Base-by-base conservation (phyloP, 2,888 invertebrate genomes). In the Drosophila pseudotakahashii region DNA sequence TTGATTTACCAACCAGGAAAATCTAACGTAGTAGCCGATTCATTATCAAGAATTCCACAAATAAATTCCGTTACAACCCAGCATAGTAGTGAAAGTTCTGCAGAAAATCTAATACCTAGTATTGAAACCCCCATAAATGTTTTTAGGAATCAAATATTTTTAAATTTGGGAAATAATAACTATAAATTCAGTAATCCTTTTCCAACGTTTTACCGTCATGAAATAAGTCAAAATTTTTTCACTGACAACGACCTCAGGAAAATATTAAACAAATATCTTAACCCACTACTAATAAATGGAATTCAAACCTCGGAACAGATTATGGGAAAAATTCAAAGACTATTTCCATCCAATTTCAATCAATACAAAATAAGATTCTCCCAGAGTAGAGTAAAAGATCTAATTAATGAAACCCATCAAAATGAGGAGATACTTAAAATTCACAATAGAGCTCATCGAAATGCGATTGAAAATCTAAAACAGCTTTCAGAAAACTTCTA, bases 381-480 rank as follows among this genome's bases (percentile, higher is more conserved):
- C 4, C 55, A 62, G 32, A 39, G 14, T 10, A 50, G 34, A 11
- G 73, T 66, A 1, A 13, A 48, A 44, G 59, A 62, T 4, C 3
- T 74, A 16, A 30, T 10, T 4, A 50, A 7, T 0, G 66, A 70
- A 42, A n/a, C 19, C 2, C 10, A 62, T 7, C 44, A 59, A n/a
- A n/a, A n/a, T n/a, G n/a, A n/a, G n/a, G n/a, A n/a, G n/a, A n/a
- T n/a, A n/a, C n/a, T n/a, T n/a, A n/a, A n/a, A n/a, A n/a, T n/a
- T n/a, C n/a, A n/a, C n/a, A n/a, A n/a, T n/a, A n/a, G n/a, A n/a
- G n/a, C n/a, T n/a, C n/a, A n/a, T n/a, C n/a, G n/a, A n/a, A n/a
- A n/a, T n/a, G n/a, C n/a, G n/a, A n/a, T n/a, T n/a, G n/a, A n/a
- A n/a, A n/a, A n/a, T n/a, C n/a, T n/a, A n/a, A n/a, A n/a, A n/a